These are phyloP conservation scores for Alouatta caraya DNA, from an alignment of 2,797 vertebrate genomes.

Conservation along the genomic window DNA sequence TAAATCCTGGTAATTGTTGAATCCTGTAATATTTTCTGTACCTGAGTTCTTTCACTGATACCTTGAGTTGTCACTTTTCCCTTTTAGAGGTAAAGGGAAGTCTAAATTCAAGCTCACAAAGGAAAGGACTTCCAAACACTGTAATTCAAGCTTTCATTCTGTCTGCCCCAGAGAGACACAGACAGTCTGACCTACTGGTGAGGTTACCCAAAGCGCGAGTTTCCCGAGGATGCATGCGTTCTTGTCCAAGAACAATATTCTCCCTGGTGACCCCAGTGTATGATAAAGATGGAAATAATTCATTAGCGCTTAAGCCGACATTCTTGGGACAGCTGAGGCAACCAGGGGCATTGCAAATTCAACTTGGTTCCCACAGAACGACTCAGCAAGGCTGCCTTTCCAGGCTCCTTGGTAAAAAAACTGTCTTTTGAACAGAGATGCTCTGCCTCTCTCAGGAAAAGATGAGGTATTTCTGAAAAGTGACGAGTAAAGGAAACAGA, in stretches of 20 bases:
- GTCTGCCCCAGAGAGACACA: constrained; percentile 69
- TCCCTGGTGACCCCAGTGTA: constrained; percentile 52
- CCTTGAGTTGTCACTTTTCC: background rate
- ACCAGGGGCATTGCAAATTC: background rate
- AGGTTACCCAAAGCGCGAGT: constrained; percentile 60
- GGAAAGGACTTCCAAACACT: constrained; percentile 41
- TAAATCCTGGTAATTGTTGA: background rate
- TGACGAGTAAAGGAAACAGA: background rate
- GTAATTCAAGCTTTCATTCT: constrained; percentile 56
- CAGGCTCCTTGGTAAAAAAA: background rate
- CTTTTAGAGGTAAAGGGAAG: background rate
- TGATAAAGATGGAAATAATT: constrained; percentile 81
- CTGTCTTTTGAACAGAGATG: background rate
- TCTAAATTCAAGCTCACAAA: background rate
- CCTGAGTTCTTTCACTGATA: constrained; percentile 62
- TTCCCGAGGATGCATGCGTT: constrained; percentile 24
- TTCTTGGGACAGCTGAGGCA: background rate
- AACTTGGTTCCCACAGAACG: background rate
- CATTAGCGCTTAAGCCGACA: constrained; percentile 66
- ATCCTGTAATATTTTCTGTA: background rate
- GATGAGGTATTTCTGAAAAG: background rate
- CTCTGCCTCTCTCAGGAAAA: background rate
- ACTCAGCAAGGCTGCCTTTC: background rate
- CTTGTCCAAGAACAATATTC: constrained; percentile 75
- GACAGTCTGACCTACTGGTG: constrained; percentile 71